Base-by-base conservation (phyloP, 2,113 vertebrate species). In the Speoplatyrhinus poulsoni region DNA sequence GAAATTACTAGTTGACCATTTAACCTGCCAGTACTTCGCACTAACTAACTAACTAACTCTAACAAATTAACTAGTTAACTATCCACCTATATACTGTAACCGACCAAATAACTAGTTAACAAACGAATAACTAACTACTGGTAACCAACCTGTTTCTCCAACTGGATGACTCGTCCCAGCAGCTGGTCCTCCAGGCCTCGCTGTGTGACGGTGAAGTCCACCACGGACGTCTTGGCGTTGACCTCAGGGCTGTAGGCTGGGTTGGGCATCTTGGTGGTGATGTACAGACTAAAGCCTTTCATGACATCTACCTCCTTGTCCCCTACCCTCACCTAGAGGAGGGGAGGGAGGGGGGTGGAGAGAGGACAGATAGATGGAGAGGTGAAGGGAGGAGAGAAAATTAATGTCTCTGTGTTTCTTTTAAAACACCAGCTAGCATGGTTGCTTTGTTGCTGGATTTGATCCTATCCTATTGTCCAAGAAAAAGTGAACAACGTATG, bases 231-330 rank as follows among this genome's bases (percentile, higher is more conserved):
- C 77, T 92, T 93, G 67, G 94, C 94, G 65, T 89, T 94, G 32
- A 95, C 88, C 88, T 95, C 94, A 3, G 95, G 95, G 46, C 92
- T 95, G 82, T 94, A 95, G 2, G 88, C 85, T 2, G 95, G 95
- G 81, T 95, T 95, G 50, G 95, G 85, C 83, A 95, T 70, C 78
- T 95, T 95, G 60, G 94, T 95, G 68, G 94, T 94, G 69, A 95
- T 93, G 67, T 95, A 95, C 53, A 95, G 91, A 0, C 62, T 91
- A 83, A 95, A 95, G 0, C 91, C 93, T 53, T 88, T 86, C 65
- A 83, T 89, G 49, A 95, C 82, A 48, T 95, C 95, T 71, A 94
- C 86, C 71, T 95, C 95, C 72, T 95, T 95, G 76, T 95, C 94
- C 46, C 93, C 94, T 1, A 94, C 84, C 88, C 94, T 95, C 65